Base-by-base conservation (phyloP, 2,113 vertebrate genomes). In the Sminthopsis crassicaudata region DNA sequence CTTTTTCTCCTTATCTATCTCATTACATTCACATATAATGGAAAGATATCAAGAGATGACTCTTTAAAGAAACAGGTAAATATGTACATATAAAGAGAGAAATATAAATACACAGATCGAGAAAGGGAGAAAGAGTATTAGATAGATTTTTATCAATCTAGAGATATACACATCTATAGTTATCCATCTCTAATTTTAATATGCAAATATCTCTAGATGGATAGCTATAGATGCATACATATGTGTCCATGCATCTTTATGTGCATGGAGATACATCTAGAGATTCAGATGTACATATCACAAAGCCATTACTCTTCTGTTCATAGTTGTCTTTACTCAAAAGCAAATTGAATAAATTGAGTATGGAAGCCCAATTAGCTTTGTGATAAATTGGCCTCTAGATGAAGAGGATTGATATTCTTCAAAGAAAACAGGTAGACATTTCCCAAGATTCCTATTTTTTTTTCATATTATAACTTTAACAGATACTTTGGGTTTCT, bases 251-350 rank as follows among this genome's bases (percentile, higher is more conserved):
- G 50, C 8, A 11, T 51, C 50, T 51, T 9, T 51, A 51, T 51
- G 50, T 51, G 50, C 50, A 51, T 42, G 42, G n/a, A 84, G 19
- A 42, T 42, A 42, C 42, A 22, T 84, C n/a, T 84, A 84, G 67
- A 84, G n/a, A 84, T 42, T 19, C 6, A 42, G 16, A 84, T 42
- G 50, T 94, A 94, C 67, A 46, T 97, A 93, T 96, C 97, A 89
- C 90, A 97, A 95, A 98, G 96, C 95, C 97, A 42, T 94, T 97
- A 95, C 94, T 96, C 53, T 91, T 97, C 97, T 97, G 98, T 96
- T 97, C 94, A 94, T 36, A 89, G 94, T 96, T 90, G 91, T 91
- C n/a, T 94, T 96, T 94, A 76, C 93, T 97, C 94, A 93, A 95
- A 96, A 97, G 94, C 93, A n/a, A 53, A 84, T 92, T 90, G 88